Conservation (phyloP, 2,797 vertebrate genomes). For the Prionace glauca region DNA sequence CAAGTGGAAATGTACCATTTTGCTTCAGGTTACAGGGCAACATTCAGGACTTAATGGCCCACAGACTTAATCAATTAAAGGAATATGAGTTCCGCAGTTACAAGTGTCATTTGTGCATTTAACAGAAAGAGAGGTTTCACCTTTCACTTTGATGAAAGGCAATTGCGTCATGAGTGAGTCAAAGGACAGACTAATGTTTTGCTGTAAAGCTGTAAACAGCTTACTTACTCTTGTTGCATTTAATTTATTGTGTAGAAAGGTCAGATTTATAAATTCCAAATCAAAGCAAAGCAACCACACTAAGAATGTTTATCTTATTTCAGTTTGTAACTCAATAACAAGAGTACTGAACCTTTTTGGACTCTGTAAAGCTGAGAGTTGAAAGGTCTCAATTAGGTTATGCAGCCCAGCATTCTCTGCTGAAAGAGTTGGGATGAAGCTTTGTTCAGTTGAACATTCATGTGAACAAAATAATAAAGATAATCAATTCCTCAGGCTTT, state of each 20-base stretch:
- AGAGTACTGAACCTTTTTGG: neutral
- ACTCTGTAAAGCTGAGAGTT: neutral
- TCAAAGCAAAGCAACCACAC: neutral
- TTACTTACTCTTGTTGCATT: neutral
- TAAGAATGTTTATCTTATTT: neutral
- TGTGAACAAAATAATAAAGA: neutral
- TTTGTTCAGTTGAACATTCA: neutral
- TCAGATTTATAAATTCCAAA: neutral
- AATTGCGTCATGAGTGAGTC: neutral
- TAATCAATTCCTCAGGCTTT: too few relatives aligned
- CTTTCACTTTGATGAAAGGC: constrained; percentile 4
- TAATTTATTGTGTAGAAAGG: constrained; percentile 23
- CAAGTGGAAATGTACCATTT: neutral
- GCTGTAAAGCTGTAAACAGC: neutral
- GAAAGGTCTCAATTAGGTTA: neutral
- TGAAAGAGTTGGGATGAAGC: neutral
- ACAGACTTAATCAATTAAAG: neutral
- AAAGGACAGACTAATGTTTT: constrained; percentile 28
- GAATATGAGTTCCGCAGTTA: constrained; percentile 21
- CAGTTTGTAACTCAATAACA: neutral
- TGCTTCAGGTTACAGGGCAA: constrained; percentile 15
- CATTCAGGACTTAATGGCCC: constrained; percentile 7
- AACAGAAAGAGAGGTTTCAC: neutral
- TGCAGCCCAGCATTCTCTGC: neutral
- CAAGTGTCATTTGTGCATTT: neutral